A percentile compares a stretch with the other conserved stretches of the same genome.
Evolutionary conservation across 2,113 vertebrate genomes (phyloP).

Genomic region (Crotophaga sulcirostris): DNA sequence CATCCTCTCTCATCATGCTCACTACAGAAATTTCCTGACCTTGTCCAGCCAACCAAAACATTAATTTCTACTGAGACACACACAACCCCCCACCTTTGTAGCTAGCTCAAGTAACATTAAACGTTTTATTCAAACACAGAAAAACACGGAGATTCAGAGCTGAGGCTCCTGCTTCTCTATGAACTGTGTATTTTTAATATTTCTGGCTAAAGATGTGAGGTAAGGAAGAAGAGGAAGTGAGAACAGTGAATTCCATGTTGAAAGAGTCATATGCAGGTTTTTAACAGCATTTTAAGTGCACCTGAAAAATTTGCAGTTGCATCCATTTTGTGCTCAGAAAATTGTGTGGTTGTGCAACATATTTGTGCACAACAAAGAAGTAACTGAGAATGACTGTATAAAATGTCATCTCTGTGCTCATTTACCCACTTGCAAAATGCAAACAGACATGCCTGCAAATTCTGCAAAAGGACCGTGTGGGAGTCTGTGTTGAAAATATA

Average conservation of each 20-base stretch:
- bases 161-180: conserved; percentile 28
- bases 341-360: not conserved
- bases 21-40: conserved; percentile 61
- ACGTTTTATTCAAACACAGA: conserved; percentile 49
- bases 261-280: conserved; percentile 51
- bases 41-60: conserved; percentile 57
- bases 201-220: conserved; percentile 58
- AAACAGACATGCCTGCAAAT: conserved; percentile 10
- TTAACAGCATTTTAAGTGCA: conserved; percentile 26
- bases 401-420: conserved; percentile 37
- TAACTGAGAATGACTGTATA: not conserved
- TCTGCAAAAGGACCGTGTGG: not conserved
- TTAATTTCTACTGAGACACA: conserved; percentile 51
- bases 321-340: not conserved
- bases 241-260: conserved; percentile 53
- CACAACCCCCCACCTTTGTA: conserved; percentile 42
- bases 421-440: conserved; percentile 35
- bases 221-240: conserved; percentile 47
- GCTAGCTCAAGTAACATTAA: conserved; percentile 65
- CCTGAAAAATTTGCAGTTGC: conserved; percentile 14
- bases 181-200: conserved; percentile 44
- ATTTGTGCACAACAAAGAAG: not conserved
- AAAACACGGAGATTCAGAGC: conserved; percentile 37
- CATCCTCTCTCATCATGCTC: conserved; percentile 55
- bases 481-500: conserved; percentile 12